These are phyloP conservation scores for Platorchestia sp. DNA, from an alignment of 1,140 invertebrate genomes.

Conservation along the genomic window DNA sequence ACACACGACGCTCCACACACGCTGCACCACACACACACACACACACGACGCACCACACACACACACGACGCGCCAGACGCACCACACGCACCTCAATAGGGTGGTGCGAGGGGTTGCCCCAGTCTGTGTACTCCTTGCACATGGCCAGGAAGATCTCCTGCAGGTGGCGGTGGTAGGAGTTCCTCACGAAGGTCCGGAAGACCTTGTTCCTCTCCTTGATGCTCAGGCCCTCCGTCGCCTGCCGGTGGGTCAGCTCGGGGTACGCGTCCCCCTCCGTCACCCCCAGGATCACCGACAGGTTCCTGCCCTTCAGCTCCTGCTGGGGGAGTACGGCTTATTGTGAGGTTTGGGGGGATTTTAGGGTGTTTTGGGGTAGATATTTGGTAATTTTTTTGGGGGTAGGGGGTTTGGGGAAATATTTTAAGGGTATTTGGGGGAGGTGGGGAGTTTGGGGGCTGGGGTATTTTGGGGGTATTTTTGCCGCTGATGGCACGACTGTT, in stretches of 20 bases:
- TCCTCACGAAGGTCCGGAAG: conserved; percentile 87
- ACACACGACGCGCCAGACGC: too few species aligned
- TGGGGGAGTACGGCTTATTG: neutral
- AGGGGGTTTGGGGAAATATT: too few species aligned
- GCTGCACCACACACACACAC: too few species aligned
- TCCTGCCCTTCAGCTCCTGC: conserved; percentile 60
- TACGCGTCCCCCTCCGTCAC: conserved; percentile 72
- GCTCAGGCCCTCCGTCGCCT: conserved; percentile 78
- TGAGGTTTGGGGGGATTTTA: too few species aligned
- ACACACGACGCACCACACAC: too few species aligned
- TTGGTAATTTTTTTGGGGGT: too few species aligned
- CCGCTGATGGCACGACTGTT: too few species aligned
- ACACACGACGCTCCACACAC: too few species aligned
- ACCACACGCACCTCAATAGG: conserved; percentile 76
- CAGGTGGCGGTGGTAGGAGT: conserved; percentile 83
- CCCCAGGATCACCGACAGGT: conserved; percentile 62
- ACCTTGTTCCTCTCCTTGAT: conserved; percentile 86
- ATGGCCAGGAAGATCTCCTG: conserved; percentile 76
- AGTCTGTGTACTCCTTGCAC: conserved; percentile 97
- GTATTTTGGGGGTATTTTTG: too few species aligned
- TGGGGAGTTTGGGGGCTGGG: too few species aligned
- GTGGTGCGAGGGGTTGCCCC: conserved; percentile 93
- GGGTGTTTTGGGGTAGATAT: too few species aligned
- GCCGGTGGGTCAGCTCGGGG: conserved; percentile 77
- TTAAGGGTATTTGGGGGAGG: too few species aligned